Evolutionary conservation across 2,113 vertebrate species (phyloP), one percentile per base, ranked within the genome.

Genomic region (Microtus richardsoni): DNA sequence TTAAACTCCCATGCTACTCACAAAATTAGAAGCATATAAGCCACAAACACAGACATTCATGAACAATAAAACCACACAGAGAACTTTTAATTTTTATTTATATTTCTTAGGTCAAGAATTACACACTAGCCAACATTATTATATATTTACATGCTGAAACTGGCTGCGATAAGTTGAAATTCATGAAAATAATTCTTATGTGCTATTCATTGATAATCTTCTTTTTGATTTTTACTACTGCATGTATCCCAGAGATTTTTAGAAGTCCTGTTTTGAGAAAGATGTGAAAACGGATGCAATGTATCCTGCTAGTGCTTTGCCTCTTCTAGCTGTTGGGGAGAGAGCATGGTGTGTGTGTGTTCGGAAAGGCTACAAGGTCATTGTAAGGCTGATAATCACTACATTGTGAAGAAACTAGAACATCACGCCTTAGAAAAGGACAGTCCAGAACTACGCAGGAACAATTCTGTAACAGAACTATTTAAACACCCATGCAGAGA

Each of bases 91-190:
- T 96, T 98, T 98, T 99, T 99, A 99, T 99, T 99, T 99, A 98
- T 99, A 98, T 98, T 98, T 98, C 98, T 99, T 98, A 99, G 97
- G 98, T 99, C 98, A 99, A 99, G 98, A 99, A 99, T 99, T 99
- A 99, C 99, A 99, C 99, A 99, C 98, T 99, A 99, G 98, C 98
- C 98, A 98, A 99, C 99, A 99, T 98, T 99, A 98, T 98, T 99
- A 98, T 98, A 98, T 99, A 99, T 99, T 99, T 99, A 99, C 99
- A 99, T 99, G 99, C 99, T 99, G 98, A 99, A 98, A 99, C 98
- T 99, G 98, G 98, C 98, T 99, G 99, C 98, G 98, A 96, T 99
- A 99, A 98, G 98, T 98, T 99, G 98, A 98, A 98, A 98, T 99
- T 99, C 98, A 98, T 99, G 98, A 99, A 99, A 99, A 99, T 99